Base-by-base conservation (phyloP, 2,888 invertebrate species). In the Entomobrya multifasciata region DNA sequence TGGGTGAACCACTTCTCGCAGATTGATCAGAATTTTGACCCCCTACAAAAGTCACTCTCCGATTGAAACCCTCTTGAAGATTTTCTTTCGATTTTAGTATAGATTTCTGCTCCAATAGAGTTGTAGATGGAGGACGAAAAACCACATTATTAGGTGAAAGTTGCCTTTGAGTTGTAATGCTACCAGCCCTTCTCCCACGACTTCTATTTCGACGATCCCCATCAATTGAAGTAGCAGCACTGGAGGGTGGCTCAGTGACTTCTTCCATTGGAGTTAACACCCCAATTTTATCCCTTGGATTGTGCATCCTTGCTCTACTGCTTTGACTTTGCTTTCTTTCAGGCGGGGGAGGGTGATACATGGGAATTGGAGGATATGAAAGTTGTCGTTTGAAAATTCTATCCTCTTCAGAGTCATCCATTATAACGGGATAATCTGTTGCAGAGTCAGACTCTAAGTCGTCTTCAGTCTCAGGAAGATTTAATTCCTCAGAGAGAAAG, bases 401-500 rank as follows among this genome's bases (percentile, higher is more conserved):
- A 47, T 79, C 79, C 30, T 88, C 88, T 44, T 88, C 88, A 1
- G 86, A 86, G 25, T 84, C 80, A 17, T 85, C 85, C 20, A 65
- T 30, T 13, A 78, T 77, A 11, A 81, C 67, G 11, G 86, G 86
- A 27, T 76, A 76, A 77, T 84, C 84, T 25, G 47, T 76, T n/a
- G 62, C 91, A 13, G 91, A 92, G 20, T 92, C 92, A 0, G 92
- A 92, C 27, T 92, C 92, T 0, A 74, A 47, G 62, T 88, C 92
- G 10, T 91, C 91, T 1, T 92, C 92, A 5, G 91, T 92, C 15
- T 92, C 92, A 49, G 92, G 92, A 13, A 92, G 91, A 82, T 91
- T 91, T n/a, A 91, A 91, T 47, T 89, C 87, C 47, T 87, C 89
- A 17, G 84, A 88, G 15, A 87, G 83, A n/a, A 74, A 77, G 89